Evolutionary conservation across 23 tunicate species (phyloP).

Genomic region (Clavelina lepadiformis): DNA sequence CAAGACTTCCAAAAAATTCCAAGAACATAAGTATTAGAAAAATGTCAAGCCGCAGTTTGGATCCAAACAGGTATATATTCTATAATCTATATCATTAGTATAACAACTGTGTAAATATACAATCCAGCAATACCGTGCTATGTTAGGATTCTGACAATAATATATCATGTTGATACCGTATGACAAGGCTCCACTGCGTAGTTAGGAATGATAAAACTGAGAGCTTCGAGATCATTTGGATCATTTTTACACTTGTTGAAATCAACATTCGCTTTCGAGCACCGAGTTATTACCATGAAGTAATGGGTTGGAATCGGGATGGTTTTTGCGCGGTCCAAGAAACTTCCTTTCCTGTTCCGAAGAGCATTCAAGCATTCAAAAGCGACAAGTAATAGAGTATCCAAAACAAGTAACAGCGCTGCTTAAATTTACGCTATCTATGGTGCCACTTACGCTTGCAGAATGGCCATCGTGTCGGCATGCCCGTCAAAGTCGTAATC

Average conservation of each 20-base stretch:
- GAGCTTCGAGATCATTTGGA: conserved; percentile 33
- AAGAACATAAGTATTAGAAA: no score
- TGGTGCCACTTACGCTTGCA: conserved; percentile 25
- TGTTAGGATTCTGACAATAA: neutral
- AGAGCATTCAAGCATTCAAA: neutral
- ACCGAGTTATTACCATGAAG: conserved; percentile 30
- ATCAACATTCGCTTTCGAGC: conserved; percentile 4
- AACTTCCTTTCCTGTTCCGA: conserved; percentile 9
- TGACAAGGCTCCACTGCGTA: conserved; percentile 52
- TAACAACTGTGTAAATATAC: no score
- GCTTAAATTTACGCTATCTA: neutral
- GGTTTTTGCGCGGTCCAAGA: neutral
- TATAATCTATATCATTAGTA: no score
- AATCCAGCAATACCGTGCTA: neutral
- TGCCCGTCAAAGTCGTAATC: conserved; percentile 76
- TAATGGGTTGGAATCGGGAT: conserved; percentile 60
- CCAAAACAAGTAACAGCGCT: neutral
- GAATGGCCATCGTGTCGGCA: conserved; percentile 39
- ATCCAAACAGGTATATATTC: no score
- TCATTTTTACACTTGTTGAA: conserved; percentile 20
- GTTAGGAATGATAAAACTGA: conserved; percentile 74
- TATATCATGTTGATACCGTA: conserved; percentile 14
- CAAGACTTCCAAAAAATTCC: no score
- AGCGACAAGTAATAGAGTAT: no score
- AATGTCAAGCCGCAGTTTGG: no score